Evolutionary conservation across 1,140 invertebrate genomes (phyloP).

Genomic region (Sinonovacula constricta): DNA sequence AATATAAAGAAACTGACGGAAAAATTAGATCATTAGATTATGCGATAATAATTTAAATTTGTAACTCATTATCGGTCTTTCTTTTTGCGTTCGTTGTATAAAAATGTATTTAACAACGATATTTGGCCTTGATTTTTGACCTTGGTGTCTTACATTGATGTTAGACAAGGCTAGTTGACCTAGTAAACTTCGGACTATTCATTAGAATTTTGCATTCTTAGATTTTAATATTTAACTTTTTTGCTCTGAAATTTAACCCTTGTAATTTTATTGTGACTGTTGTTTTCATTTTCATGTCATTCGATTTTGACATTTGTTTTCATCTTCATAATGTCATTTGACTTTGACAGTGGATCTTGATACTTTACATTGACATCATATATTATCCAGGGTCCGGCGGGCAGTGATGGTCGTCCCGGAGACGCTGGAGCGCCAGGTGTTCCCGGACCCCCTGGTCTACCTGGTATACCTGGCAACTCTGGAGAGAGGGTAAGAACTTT

Average conservation of each 20-base stretch:
- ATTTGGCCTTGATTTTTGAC: no score
- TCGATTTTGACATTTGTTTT: not conserved
- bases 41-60: not conserved
- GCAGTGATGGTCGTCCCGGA: slow-evolving; percentile 70
- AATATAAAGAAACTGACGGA: not conserved
- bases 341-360: no score
- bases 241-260: not conserved
- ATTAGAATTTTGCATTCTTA: no score
- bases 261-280: not conserved
- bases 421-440: slow-evolving; percentile 69
- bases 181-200: no score
- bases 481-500: slow-evolving; percentile 72
- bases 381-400: slow-evolving; percentile 63
- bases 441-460: slow-evolving; percentile 64
- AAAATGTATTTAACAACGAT: not conserved
- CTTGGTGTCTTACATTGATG: no score
- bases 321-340: not conserved
- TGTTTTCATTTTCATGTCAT: not conserved
- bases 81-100: not conserved
- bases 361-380: no score
- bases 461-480: slow-evolving; percentile 65
- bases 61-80: not conserved
- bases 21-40: not conserved
- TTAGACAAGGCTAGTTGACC: no score
- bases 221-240: no score